Evolutionary conservation across 1,140 invertebrate genomes (phyloP), one percentile per base, ranked within the genome.

Genomic region (Drosophila ambigua): DNA sequence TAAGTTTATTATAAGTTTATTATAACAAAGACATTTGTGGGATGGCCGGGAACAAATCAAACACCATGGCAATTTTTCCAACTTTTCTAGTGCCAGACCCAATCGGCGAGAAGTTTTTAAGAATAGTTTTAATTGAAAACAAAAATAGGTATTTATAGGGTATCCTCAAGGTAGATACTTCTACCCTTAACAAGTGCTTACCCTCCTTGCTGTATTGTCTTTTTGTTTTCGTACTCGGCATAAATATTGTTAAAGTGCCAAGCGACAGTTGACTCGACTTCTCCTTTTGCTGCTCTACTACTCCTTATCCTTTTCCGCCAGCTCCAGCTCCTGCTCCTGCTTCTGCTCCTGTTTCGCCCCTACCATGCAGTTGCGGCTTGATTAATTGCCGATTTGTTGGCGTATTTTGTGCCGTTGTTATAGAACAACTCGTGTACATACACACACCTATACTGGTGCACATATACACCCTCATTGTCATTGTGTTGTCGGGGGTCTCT

Each of bases 321-420:
- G 31, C 31, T 23, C 48, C 46, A 13, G 15, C 23, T 44, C 49
- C 31, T 31, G 28, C 23, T 43, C 20, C 15, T 26, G 16, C 8
- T 13, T n/a, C 44, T 26, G 16, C 8, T 9, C 26, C 50, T 23
- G 24, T 59, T 41, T 44, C 46, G 43, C 20, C 45, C 31, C 16
- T 50, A 28, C 24, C 54, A 31, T 55, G 61, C 67, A 76, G 61
- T 67, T 73, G 66, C 62, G 53, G 46, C 66, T 79, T 88, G 84
- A 88, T 88, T 88, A 88, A 88, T 88, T 88, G 83, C 79, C 83
- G 83, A 88, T 88, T 88, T 88, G 82, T 82, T 87, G 83, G 75
- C 78, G 75, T 81, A 83, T 80, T 82, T 88, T 80, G 71, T 87
- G 75, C 75, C 60, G 65, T 75, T 87, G 74, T 88, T 87, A 75